phyloP scores from a whole-genome alignment of 2,797 vertebrate genomes.

The Carapus acus region DNA sequence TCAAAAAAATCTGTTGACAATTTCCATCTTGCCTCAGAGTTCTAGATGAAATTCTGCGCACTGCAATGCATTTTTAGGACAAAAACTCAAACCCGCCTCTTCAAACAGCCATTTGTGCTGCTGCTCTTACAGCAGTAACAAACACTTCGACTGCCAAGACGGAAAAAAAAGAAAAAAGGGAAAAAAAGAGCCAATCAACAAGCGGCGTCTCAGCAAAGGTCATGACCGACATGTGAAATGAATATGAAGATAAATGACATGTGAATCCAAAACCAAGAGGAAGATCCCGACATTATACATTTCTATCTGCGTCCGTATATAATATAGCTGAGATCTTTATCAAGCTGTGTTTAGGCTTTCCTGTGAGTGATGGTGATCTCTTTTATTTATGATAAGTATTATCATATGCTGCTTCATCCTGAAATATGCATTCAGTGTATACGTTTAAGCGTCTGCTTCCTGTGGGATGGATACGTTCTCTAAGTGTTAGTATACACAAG shows the following conservation, averaged over 20 bases:
- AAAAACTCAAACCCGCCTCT: conserved; percentile 40
- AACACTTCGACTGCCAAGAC: conserved; percentile 50
- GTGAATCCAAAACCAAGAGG: conserved; percentile 40
- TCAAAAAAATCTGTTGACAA: neutral
- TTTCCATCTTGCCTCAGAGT: neutral
- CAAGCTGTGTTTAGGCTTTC: conserved; percentile 25
- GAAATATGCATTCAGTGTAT: conserved; percentile 26
- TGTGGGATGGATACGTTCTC: conserved; percentile 23
- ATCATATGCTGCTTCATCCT: conserved; percentile 32
- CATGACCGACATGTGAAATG: conserved; percentile 68
- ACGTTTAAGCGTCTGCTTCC: conserved; percentile 4
- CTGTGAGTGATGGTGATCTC: conserved; percentile 1
- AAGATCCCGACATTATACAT: conserved; percentile 39
- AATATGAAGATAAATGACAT: conserved; percentile 69
- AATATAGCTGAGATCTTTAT: conserved; percentile 49
- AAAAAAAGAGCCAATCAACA: conserved; percentile 64
- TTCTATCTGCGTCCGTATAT: conserved; percentile 43
- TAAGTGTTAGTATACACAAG: conserved; percentile 23
- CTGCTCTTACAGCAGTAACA: conserved; percentile 47
- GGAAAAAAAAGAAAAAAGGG: no score
- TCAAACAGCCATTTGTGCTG: conserved; percentile 39
- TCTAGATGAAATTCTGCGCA: conserved; percentile 22
- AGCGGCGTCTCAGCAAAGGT: conserved; percentile 67
- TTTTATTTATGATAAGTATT: conserved; percentile 32
- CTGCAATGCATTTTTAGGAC: conserved; percentile 54